These are phyloP conservation scores for Grammomys dolichurus DNA, from an alignment of 2,113 vertebrate species.

Conservation along the genomic window DNA sequence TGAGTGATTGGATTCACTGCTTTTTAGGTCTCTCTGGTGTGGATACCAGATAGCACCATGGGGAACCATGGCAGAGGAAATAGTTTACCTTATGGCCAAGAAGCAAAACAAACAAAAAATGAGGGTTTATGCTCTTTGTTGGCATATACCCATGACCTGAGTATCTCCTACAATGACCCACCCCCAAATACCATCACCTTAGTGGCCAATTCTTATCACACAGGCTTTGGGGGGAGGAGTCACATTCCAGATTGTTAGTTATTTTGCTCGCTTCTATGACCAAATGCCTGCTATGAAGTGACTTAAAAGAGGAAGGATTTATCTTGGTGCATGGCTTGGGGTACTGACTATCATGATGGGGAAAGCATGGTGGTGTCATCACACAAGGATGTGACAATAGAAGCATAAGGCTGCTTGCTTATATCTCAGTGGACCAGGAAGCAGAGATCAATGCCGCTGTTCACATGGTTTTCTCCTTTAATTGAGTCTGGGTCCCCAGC, in stretches of 20 bases:
- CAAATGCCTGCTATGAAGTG: background rate
- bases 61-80: background rate
- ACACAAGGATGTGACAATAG: background rate
- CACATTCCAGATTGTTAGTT: background rate
- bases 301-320: background rate
- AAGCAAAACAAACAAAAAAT: background rate
- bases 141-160: background rate
- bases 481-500: background rate
- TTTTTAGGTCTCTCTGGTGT: background rate
- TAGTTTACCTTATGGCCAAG: background rate
- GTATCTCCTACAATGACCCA: background rate
- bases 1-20: background rate
- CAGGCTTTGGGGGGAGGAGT: background rate
- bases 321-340: background rate
- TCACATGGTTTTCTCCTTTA: background rate
- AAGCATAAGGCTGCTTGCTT: background rate
- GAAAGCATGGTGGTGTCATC: background rate
- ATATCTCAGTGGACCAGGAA: background rate
- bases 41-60: background rate
- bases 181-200: background rate
- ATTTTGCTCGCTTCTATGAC: background rate
- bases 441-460: background rate
- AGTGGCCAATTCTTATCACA: background rate
- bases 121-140: background rate
- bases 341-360: background rate